Conservation (phyloP, 2,113 vertebrate species). For the Apeltes quadracus region DNA sequence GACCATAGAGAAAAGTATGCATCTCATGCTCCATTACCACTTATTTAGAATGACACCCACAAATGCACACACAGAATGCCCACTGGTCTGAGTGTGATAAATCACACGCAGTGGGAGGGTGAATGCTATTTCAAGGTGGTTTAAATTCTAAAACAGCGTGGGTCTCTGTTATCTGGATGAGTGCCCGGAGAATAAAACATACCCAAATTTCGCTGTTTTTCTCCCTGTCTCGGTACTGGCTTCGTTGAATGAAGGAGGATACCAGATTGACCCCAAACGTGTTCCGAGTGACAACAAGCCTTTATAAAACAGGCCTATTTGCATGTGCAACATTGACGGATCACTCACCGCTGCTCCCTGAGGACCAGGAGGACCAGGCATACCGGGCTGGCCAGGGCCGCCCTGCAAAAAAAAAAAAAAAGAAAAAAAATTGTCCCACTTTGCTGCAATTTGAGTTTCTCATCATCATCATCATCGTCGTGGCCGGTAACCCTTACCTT, state of each 20-base stretch:
- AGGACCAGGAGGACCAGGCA: slow-evolving; percentile 86
- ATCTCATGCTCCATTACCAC: slow-evolving; percentile 78
- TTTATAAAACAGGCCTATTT: slow-evolving; percentile 32
- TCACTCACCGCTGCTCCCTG: slow-evolving; percentile 92
- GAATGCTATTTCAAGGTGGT: slow-evolving; percentile 79
- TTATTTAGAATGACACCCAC: slow-evolving; percentile 51
- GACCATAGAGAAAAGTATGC: slow-evolving; percentile 72
- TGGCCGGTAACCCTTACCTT: slow-evolving; percentile 82
- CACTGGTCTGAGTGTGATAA: slow-evolving; percentile 78
- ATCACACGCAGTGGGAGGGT: slow-evolving; percentile 65
- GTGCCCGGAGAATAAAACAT: slow-evolving; percentile 66
- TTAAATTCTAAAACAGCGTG: slow-evolving; percentile 75
- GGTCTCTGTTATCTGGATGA: slow-evolving; percentile 66
- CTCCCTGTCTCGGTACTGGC: slow-evolving; percentile 21
- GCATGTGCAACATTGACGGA: slow-evolving; percentile 17
- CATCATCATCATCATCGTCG: slow-evolving; percentile 36
- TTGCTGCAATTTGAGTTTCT: slow-evolving; percentile 3
- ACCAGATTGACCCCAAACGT: slow-evolving; percentile 44
- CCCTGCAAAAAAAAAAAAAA: slow-evolving; percentile 78
- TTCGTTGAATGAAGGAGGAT: slow-evolving; percentile 28
- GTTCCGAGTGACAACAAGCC: slow-evolving; percentile 37
- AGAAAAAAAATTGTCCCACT: slow-evolving; percentile 14
- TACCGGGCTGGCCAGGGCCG: slow-evolving; percentile 83
- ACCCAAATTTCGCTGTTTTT: slow-evolving; percentile 32
- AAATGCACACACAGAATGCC: background rate